phyloP scores from a whole-genome alignment of 2,888 invertebrate genomes.

The Eupeodes luniger region DNA sequence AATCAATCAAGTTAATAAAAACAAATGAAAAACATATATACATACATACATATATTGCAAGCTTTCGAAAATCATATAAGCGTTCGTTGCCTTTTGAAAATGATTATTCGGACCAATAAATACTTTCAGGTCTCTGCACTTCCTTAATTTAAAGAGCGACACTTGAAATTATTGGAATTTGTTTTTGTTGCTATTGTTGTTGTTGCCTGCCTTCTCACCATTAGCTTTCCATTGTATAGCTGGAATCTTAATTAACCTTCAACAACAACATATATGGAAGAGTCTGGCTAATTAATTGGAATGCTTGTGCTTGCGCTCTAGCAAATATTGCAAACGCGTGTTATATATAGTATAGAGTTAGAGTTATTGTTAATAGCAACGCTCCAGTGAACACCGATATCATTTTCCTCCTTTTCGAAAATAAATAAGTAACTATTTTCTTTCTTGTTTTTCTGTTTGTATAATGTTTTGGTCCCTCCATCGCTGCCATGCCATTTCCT shows the following conservation, averaged over 20 bases:
- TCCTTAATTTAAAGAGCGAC: slow-evolving; percentile 30
- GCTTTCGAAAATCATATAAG: background rate
- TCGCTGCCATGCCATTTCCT: background rate
- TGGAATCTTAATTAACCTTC: slow-evolving; percentile 68
- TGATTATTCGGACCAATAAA: slow-evolving; percentile 15
- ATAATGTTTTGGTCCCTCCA: background rate
- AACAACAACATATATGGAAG: slow-evolving; percentile 60
- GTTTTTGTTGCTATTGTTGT: background rate
- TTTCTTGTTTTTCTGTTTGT: slow-evolving; percentile 3
- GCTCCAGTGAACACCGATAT: slow-evolving; percentile 57
- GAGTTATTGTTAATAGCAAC: slow-evolving; percentile 61
- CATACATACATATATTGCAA: too few relatives aligned
- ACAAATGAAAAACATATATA: too few relatives aligned
- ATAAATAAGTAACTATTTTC: background rate
- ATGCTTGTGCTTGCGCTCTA: slow-evolving; percentile 32
- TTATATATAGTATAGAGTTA: background rate
- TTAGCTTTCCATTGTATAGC: slow-evolving; percentile 54
- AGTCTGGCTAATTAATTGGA: slow-evolving; percentile 60
- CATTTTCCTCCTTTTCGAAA: slow-evolving; percentile 41
- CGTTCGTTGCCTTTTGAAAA: background rate
- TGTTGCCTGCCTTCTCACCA: background rate
- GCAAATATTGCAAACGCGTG: slow-evolving; percentile 50
- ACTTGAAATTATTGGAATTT: slow-evolving; percentile 9
- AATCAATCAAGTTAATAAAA: too few relatives aligned
- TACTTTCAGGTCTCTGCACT: slow-evolving; percentile 25